Evolutionary conservation across 1,140 invertebrate genomes (phyloP).

Genomic region (Teleopsis dalmanni): DNA sequence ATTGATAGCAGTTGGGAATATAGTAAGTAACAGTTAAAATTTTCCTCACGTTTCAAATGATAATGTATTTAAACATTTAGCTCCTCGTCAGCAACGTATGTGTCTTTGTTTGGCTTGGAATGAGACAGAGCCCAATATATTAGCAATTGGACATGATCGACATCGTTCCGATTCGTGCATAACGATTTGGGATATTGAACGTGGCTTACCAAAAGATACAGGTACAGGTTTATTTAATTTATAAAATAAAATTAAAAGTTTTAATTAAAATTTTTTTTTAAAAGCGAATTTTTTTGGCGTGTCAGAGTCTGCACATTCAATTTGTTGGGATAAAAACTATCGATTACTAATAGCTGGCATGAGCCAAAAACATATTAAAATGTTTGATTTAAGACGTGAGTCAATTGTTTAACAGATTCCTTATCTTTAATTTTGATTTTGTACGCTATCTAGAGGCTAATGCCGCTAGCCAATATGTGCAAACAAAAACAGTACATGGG

Average conservation of each 20-base stretch:
- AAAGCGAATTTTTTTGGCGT: slow-evolving; percentile 50
- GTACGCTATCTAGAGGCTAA: slow-evolving; percentile 54
- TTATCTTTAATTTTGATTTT: slow-evolving; percentile 10
- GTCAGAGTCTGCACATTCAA: slow-evolving; percentile 74
- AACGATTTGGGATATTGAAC: slow-evolving; percentile 67
- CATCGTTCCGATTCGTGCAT: slow-evolving; percentile 75
- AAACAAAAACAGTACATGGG: slow-evolving; percentile 77
- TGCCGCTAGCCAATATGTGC: slow-evolving; percentile 62
- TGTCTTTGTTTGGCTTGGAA: slow-evolving; percentile 88
- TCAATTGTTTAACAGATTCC: not conserved
- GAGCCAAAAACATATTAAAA: slow-evolving; percentile 80
- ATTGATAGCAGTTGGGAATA: slow-evolving; percentile 41
- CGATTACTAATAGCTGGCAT: slow-evolving; percentile 75
- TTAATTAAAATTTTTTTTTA: not conserved
- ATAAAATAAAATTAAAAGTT: not conserved
- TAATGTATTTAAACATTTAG: slow-evolving; percentile 44
- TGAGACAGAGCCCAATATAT: slow-evolving; percentile 69
- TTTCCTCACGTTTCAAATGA: not conserved
- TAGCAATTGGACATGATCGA: slow-evolving; percentile 81
- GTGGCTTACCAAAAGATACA: slow-evolving; percentile 32
- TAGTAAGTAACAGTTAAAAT: slow-evolving; percentile 19
- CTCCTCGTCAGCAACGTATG: slow-evolving; percentile 68
- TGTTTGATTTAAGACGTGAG: slow-evolving; percentile 86
- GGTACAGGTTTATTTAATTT: slow-evolving; percentile 22
- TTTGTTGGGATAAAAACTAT: slow-evolving; percentile 75